Percentiles rank a stretch among this genome's conserved stretches.
phyloP scores from a whole-genome alignment of 2,888 invertebrate species.

The Heliconius ethilla region DNA sequence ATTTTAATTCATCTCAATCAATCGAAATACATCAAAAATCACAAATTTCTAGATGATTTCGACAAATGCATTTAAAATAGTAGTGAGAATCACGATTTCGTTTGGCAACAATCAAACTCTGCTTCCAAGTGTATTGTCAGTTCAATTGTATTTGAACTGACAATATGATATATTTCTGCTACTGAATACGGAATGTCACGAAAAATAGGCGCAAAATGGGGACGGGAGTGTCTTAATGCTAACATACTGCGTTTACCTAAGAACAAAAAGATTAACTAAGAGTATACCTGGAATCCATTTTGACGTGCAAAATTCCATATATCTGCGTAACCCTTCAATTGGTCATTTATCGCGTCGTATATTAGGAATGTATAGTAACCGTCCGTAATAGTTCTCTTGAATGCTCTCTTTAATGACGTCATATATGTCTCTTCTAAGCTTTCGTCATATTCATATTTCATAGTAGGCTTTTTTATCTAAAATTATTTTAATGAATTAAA shows the following conservation, averaged over 20 bases:
- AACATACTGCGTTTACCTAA: neutral
- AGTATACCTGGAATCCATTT: slow-evolving; percentile 89
- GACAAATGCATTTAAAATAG: neutral
- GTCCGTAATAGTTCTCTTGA: slow-evolving; percentile 94
- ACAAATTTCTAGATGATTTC: neutral
- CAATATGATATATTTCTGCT: too few species aligned
- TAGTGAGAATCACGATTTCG: neutral
- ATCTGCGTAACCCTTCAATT: slow-evolving; percentile 90
- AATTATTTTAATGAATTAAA: slow-evolving; percentile 44
- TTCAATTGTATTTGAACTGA: too few species aligned
- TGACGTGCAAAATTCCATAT: slow-evolving; percentile 94
- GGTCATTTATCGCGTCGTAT: slow-evolving; percentile 94
- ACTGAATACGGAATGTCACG: too few species aligned
- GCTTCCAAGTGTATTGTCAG: too few species aligned
- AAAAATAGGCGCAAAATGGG: too few species aligned
- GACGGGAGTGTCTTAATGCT: too few species aligned
- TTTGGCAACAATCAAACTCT: too few species aligned
- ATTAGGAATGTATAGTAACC: slow-evolving; percentile 92
- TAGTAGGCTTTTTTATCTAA: slow-evolving; percentile 83
- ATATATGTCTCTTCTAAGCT: slow-evolving; percentile 91
- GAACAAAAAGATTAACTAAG: neutral
- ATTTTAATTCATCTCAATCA: neutral
- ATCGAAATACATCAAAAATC: neutral
- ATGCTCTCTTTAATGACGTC: slow-evolving; percentile 91
- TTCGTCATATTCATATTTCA: slow-evolving; percentile 94